These are phyloP conservation scores for Seira musarum DNA, from an alignment of 2,888 invertebrate species.

Conservation along the genomic window DNA sequence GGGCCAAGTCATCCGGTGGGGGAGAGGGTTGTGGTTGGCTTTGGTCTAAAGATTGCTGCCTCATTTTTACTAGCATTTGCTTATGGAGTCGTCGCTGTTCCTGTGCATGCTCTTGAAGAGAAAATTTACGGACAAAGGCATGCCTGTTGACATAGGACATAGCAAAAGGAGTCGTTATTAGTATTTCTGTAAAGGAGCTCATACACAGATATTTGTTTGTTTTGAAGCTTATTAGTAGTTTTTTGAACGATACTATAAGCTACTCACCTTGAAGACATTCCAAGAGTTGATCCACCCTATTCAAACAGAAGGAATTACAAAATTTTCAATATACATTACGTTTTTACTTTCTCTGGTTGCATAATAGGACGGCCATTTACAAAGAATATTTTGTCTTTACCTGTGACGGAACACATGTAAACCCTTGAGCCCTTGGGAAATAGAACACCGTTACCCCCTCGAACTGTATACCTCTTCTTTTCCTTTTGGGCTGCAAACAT, in stretches of 20 bases:
- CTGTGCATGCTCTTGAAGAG: conserved; percentile 88
- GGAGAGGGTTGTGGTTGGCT: conserved; percentile 52
- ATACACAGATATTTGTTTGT: too few relatives aligned
- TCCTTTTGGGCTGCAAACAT: conserved; percentile 73
- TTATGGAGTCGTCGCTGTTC: conserved; percentile 91
- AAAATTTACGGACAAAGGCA: conserved; percentile 83
- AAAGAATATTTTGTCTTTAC: conserved; percentile 67
- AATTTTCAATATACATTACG: too few relatives aligned
- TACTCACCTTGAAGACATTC: conserved; percentile 84
- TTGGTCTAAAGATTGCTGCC: conserved; percentile 79
- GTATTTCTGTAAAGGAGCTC: too few relatives aligned
- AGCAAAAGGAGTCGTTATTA: too few relatives aligned
- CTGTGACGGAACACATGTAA: conserved; percentile 89
- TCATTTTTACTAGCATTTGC: conserved; percentile 82
- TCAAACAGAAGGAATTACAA: background rate
- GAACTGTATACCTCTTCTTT: conserved; percentile 88
- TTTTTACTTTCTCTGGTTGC: too few relatives aligned
- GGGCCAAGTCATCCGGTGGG: conserved; percentile 40
- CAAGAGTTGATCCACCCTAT: conserved; percentile 82
- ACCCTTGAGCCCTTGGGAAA: conserved; percentile 93
- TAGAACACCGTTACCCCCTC: conserved; percentile 95
- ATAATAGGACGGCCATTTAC: too few relatives aligned
- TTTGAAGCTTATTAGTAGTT: too few relatives aligned
- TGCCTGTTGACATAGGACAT: too few relatives aligned
- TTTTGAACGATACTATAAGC: too few relatives aligned